Evolutionary conservation across 2,113 vertebrate species (phyloP), one percentile per base, ranked within the genome.

Genomic region (Mesitornis unicolor): DNA sequence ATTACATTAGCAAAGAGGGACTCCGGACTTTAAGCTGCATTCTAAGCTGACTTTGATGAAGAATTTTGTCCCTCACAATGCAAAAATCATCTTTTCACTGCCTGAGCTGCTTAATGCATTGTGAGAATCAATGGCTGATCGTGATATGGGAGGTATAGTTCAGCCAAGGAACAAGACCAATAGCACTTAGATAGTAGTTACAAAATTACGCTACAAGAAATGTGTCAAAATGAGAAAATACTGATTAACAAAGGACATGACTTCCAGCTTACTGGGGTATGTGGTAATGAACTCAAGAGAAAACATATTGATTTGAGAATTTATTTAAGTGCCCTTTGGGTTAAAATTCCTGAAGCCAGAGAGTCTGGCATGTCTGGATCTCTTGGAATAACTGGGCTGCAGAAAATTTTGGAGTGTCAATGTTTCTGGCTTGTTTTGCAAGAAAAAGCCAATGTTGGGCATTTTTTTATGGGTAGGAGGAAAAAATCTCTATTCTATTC

Each of bases 171-270:
- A 7, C 36, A 7, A 53, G 63, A 53, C 47, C 79, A 85, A 7
- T 25, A 45, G 53, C 50, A 35, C 36, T 60, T 11, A 51, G n/a
- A 48, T 9, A 90, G 22, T 4, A 29, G 38, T n/a, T n/a, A n/a
- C 5, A 75, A 57, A 94, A 60, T 1, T 21, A 36, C 33, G 6
- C 21, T 57, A 38, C 6, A 8, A 81, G 38, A 80, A 85, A 67
- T 9, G 25, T 19, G 31, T 24, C 16, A 51, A 50, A 84, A 5
- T 33, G 57, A 10, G 43, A 82, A 73, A 92, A 50, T 6, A 11
- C 2, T 3, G 38, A 36, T n/a, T 31, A 11, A 8, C 47, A 35
- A 21, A 59, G 28, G 36, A 8, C 0, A 0, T 28, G 40, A 42
- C 29, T 77, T 26, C 25, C 50, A 54, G 31, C 33, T 64, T 22